Evolutionary conservation across 1,140 invertebrate genomes (phyloP).

Genomic region (Cataglyphis hispanica): DNA sequence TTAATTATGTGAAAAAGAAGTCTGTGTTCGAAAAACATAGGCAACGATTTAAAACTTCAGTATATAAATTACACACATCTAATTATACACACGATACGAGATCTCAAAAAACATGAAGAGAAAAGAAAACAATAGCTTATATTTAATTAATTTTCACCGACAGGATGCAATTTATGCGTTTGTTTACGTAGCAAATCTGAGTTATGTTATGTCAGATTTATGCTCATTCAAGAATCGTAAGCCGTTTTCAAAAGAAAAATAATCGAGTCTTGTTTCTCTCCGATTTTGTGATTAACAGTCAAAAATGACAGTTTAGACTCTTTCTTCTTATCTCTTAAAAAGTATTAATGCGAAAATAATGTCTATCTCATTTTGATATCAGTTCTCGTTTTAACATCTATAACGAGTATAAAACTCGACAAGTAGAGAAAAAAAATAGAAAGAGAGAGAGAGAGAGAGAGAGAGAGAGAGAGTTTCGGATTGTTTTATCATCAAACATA

Average conservation of each 20-base stretch:
- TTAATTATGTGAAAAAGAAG: not conserved
- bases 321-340: slow-evolving; percentile 15
- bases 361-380: not conserved
- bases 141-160: not conserved
- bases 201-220: not conserved
- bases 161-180: not conserved
- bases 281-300: not conserved
- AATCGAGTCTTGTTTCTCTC: not conserved
- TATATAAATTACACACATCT: not conserved
- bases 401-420: not conserved
- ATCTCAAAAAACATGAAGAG: not conserved
- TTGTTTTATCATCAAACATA: slow-evolving; percentile 15
- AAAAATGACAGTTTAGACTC: not conserved
- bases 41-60: not conserved
- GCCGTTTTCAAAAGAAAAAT: not conserved
- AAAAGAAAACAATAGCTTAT: not conserved
- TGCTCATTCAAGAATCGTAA: slow-evolving; percentile 7
- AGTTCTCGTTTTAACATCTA: not conserved
- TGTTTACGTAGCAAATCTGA: slow-evolving; percentile 19
- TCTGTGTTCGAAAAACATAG: not conserved
- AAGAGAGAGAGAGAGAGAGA: too few species aligned
- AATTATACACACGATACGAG: not conserved
- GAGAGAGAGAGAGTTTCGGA: not conserved
- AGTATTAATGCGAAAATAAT: not conserved
- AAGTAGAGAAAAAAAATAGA: not conserved